Evolutionary conservation across 1,140 invertebrate genomes (phyloP).

Genomic region (Aphis gossypii): DNA sequence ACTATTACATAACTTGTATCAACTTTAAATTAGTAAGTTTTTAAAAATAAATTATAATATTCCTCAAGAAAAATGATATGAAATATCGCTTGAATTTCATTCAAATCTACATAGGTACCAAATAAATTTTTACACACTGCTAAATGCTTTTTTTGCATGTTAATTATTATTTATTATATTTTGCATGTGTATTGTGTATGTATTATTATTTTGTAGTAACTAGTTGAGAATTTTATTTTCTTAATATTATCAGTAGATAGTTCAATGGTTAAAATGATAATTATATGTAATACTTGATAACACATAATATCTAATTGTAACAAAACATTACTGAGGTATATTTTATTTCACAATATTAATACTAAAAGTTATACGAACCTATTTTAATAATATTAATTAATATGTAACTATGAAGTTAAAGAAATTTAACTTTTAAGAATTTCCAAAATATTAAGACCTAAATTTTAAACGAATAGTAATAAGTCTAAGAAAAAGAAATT

Average conservation of each 20-base stretch:
- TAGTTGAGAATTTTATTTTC: neutral
- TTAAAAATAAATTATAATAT: neutral
- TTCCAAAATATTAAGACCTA: neutral
- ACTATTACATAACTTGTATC: neutral
- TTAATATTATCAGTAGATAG: neutral
- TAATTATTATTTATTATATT: slow-evolving; percentile 18
- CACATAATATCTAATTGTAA: slow-evolving; percentile 52
- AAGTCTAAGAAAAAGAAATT: neutral
- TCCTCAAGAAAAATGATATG: neutral
- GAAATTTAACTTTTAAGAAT: too few species aligned
- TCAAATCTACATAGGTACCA: neutral
- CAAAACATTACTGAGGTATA: neutral
- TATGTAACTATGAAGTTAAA: too few species aligned
- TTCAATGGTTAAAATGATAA: neutral
- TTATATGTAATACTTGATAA: neutral
- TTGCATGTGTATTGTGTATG: neutral
- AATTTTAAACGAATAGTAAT: neutral
- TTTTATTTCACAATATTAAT: neutral
- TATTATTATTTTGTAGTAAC: neutral
- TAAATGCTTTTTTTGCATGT: slow-evolving; percentile 37
- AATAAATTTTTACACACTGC: neutral
- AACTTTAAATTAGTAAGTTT: neutral
- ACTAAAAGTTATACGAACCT: neutral
- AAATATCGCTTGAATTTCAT: slow-evolving; percentile 8
- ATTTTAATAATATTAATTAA: too few species aligned